phyloP scores from a whole-genome alignment of 1,140 invertebrate species.

The Euura saliciscinereae region DNA sequence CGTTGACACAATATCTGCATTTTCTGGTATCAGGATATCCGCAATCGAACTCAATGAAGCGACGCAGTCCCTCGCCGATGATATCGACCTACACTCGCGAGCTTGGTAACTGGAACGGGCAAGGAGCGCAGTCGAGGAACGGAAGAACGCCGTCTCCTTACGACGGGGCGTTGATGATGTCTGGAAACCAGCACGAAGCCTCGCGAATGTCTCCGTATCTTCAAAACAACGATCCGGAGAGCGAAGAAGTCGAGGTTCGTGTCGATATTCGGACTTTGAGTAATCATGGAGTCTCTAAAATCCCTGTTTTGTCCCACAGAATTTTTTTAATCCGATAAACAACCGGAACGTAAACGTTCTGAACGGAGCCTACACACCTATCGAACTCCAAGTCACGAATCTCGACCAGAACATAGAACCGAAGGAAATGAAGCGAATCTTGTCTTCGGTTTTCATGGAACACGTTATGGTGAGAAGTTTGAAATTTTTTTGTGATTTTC shows the following conservation, averaged over 20 bases:
- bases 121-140: slow-evolving; percentile 37
- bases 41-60: slow-evolving; percentile 42
- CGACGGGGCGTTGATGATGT: slow-evolving; percentile 34
- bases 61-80: slow-evolving; percentile 52
- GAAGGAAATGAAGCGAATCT: slow-evolving; percentile 72
- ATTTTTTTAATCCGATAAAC: slow-evolving; percentile 55
- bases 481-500: neutral
- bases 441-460: slow-evolving; percentile 71
- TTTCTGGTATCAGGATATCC: slow-evolving; percentile 31
- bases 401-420: slow-evolving; percentile 77
- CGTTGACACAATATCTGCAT: too few species aligned
- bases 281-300: slow-evolving; percentile 15
- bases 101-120: slow-evolving; percentile 46
- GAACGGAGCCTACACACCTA: slow-evolving; percentile 50
- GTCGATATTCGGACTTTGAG: slow-evolving; percentile 18
- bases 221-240: slow-evolving; percentile 49
- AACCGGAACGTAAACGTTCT: slow-evolving; percentile 40
- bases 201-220: slow-evolving; percentile 46
- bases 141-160: slow-evolving; percentile 55
- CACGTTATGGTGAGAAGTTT: slow-evolving; percentile 67
- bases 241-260: slow-evolving; percentile 52
- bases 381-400: slow-evolving; percentile 78
- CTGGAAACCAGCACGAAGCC: slow-evolving; percentile 38
- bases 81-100: slow-evolving; percentile 42
- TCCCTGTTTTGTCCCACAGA: slow-evolving; percentile 34